A percentile compares a stretch with the other conserved stretches of the same genome.
These are phyloP conservation scores for Dryomyza anilis DNA, from an alignment of 2,888 invertebrate genomes.

Conservation along the genomic window DNA sequence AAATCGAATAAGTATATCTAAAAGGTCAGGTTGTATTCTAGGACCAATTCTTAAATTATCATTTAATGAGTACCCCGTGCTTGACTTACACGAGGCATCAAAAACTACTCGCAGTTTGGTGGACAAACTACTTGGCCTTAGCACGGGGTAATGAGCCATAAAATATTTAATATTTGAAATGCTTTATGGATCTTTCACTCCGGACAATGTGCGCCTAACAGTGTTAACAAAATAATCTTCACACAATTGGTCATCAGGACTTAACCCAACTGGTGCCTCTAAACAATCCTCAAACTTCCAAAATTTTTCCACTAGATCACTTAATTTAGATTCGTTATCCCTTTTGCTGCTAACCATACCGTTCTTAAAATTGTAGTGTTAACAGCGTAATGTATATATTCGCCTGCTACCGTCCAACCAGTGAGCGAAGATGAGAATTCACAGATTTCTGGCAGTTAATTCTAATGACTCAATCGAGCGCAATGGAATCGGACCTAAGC, in stretches of 20 bases:
- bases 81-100: not conserved
- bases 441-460: conserved; percentile 6
- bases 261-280: not conserved
- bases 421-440: too few species aligned
- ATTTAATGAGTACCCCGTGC: not conserved
- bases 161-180: conserved; percentile 2
- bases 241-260: too few species aligned
- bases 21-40: not conserved
- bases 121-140: conserved; percentile 1
- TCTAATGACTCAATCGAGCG: conserved; percentile 20
- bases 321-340: not conserved
- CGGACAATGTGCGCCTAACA: not conserved
- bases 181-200: not conserved
- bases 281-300: not conserved
- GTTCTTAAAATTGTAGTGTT: not conserved
- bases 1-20: conserved; percentile 18
- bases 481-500: too few species aligned
- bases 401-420: not conserved
- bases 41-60: conserved; percentile 1
- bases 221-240: not conserved
- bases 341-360: not conserved
- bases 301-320: not conserved
- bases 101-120: too few species aligned
- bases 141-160: conserved; percentile 4
- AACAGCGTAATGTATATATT: too few species aligned